Evolutionary conservation across 2,888 invertebrate genomes (phyloP).

Genomic region (Mayetiola destructor): DNA sequence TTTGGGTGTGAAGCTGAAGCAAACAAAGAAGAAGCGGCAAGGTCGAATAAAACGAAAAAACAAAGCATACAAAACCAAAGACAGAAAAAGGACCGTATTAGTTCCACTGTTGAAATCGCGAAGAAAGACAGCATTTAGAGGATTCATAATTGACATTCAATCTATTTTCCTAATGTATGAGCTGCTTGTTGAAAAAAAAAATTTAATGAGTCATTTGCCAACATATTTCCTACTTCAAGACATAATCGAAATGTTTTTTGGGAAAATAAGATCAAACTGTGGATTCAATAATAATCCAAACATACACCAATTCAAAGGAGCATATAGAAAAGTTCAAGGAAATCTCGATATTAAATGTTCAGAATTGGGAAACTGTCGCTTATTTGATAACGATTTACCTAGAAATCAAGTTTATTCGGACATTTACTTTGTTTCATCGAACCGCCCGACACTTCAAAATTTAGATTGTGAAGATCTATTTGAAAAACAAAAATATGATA

Average conservation of each 20-base stretch:
- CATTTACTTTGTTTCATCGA: neutral
- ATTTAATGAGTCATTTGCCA: neutral
- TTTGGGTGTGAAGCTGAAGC: too few species aligned
- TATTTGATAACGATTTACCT: neutral
- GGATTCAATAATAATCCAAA: neutral
- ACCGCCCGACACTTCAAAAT: neutral
- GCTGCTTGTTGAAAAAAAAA: neutral
- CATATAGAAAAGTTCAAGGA: neutral
- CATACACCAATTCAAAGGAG: neutral
- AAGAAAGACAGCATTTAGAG: neutral
- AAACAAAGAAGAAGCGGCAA: too few species aligned
- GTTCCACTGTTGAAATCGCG: too few species aligned
- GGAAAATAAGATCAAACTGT: neutral
- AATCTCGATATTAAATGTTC: neutral
- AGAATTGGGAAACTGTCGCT: neutral
- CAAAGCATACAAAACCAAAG: neutral
- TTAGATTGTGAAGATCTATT: neutral
- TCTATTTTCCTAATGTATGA: neutral
- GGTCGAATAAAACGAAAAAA: too few species aligned
- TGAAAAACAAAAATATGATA: neutral
- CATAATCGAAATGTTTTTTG: neutral
- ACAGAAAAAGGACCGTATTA: too few species aligned
- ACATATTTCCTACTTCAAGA: neutral
- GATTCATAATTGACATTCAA: neutral
- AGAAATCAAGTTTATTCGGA: neutral